These are phyloP conservation scores for Sitta europaea DNA, from an alignment of 2,113 vertebrate species.

Conservation along the genomic window DNA sequence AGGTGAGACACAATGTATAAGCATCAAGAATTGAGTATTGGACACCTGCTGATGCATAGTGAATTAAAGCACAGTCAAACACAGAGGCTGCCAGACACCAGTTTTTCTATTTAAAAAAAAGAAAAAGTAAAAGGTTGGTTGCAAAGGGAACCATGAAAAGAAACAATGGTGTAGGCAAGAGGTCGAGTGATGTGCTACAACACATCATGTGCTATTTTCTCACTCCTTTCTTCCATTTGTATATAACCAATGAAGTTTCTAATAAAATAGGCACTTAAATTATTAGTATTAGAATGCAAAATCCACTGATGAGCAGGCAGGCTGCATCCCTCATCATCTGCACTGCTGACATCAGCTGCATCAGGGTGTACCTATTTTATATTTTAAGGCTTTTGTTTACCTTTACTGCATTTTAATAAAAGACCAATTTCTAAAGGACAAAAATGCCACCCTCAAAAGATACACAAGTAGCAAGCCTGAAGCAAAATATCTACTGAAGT, in stretches of 20 bases:
- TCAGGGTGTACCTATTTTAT: background rate
- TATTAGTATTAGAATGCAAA: background rate
- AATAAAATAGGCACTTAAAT: background rate
- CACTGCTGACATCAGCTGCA: background rate
- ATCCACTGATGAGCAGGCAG: background rate
- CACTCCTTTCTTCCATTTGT: background rate
- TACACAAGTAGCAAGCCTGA: background rate
- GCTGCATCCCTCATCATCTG: background rate
- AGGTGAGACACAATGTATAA: background rate
- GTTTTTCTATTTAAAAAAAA: background rate
- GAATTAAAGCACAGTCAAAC: background rate
- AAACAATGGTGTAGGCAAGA: background rate
- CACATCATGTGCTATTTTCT: background rate
- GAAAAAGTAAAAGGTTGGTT: background rate
- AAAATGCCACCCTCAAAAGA: background rate
- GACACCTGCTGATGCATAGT: background rate
- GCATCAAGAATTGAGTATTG: background rate
- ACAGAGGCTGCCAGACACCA: background rate
- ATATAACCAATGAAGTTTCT: background rate
- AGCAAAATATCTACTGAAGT: background rate
- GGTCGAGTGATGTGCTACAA: background rate
- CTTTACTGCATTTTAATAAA: background rate
- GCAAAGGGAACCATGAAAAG: background rate
- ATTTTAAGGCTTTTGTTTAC: background rate
- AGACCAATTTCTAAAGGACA: background rate